Evolutionary conservation across 1,140 invertebrate species (phyloP).

Genomic region (Subanguina moxae): DNA sequence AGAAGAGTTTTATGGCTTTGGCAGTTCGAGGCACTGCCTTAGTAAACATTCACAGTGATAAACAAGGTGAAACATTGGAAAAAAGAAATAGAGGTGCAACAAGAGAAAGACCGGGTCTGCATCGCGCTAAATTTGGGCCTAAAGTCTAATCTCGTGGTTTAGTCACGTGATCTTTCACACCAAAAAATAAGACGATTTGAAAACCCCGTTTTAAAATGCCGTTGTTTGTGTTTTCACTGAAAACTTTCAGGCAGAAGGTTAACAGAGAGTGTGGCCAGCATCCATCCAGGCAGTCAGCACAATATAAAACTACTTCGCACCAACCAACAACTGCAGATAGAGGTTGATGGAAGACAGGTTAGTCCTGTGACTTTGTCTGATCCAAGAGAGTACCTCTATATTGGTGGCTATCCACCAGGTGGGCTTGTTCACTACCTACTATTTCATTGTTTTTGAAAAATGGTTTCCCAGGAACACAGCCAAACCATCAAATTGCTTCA

Average conservation of each 20-base stretch:
- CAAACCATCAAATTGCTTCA: slow-evolving; percentile 18
- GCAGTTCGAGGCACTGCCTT: slow-evolving; percentile 30
- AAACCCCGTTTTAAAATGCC: too few species aligned
- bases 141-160: too few species aligned
- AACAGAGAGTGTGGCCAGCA: neutral
- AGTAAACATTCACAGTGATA: slow-evolving; percentile 22
- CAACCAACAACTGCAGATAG: slow-evolving; percentile 24
- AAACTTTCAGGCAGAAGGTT: neutral
- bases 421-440: too few species aligned
- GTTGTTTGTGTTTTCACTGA: too few species aligned
- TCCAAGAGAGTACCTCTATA: slow-evolving; percentile 42
- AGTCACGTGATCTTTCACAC: too few species aligned
- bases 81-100: too few species aligned
- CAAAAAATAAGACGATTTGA: too few species aligned
- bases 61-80: too few species aligned
- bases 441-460: too few species aligned
- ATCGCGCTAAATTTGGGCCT: too few species aligned
- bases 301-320: slow-evolving; percentile 17
- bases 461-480: slow-evolving; percentile 13
- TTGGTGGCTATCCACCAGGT: slow-evolving; percentile 53
- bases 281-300: neutral
- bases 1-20: slow-evolving; percentile 33
- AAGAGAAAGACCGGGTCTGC: too few species aligned
- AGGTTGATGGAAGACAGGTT: slow-evolving; percentile 13
- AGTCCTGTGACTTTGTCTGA: slow-evolving; percentile 10